These are phyloP conservation scores for Drosophila baimaii DNA, from an alignment of 1,140 invertebrate species.

Conservation along the genomic window DNA sequence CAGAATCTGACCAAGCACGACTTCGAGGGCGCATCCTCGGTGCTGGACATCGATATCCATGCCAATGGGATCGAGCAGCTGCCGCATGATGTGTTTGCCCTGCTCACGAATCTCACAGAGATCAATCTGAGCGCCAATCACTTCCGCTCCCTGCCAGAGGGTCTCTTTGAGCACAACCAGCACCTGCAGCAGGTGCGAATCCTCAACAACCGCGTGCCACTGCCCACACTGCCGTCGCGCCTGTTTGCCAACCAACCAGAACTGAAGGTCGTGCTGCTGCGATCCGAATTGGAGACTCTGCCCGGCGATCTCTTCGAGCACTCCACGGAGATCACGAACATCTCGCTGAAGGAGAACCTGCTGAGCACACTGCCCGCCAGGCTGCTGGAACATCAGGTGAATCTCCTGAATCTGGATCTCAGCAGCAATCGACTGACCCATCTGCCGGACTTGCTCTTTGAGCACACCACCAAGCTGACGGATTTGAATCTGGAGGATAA, in stretches of 20 bases:
- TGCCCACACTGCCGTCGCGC: slow-evolving; percentile 85
- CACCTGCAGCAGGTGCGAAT: slow-evolving; percentile 86
- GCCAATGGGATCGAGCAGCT: slow-evolving; percentile 87
- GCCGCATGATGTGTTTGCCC: slow-evolving; percentile 86
- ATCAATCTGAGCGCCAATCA: slow-evolving; percentile 87
- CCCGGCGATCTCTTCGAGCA: slow-evolving; percentile 86
- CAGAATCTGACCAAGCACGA: too few species aligned
- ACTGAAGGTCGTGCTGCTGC: slow-evolving; percentile 85
- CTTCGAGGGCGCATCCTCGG: slow-evolving; percentile 86
- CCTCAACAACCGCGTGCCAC: slow-evolving; percentile 85
- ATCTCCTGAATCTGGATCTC: slow-evolving; percentile 86
- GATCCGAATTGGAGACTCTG: slow-evolving; percentile 80
- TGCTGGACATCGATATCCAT: slow-evolving; percentile 87
- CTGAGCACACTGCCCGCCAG: slow-evolving; percentile 85
- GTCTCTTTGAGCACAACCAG: slow-evolving; percentile 86
- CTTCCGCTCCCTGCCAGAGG: slow-evolving; percentile 86
- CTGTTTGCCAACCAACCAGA: slow-evolving; percentile 86
- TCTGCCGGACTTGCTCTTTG: slow-evolving; percentile 86
- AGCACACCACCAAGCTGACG: slow-evolving; percentile 84
- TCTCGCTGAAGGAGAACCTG: slow-evolving; percentile 86
- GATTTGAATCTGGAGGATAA: slow-evolving; percentile 86
- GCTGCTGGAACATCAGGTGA: slow-evolving; percentile 86
- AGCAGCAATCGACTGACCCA: slow-evolving; percentile 85
- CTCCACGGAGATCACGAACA: slow-evolving; percentile 85
- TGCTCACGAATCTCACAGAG: slow-evolving; percentile 86